phyloP scores from a whole-genome alignment of 2,888 invertebrate genomes.

The Thysanoteuthis rhombus region DNA sequence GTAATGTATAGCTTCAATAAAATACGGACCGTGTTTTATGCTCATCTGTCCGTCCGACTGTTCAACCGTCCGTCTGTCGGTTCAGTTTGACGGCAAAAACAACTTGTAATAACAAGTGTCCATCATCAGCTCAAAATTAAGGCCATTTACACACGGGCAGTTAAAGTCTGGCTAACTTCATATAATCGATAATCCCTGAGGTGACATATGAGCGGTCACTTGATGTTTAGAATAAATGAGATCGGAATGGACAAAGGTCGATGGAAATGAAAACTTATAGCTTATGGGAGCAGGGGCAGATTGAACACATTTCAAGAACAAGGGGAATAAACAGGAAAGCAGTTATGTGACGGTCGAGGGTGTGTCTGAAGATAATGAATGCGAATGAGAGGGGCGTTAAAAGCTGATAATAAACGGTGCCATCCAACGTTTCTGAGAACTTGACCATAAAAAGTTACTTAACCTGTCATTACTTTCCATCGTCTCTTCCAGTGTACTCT shows the following conservation, averaged over 20 bases:
- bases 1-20: too few species aligned
- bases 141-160: not conserved
- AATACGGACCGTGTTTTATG: too few species aligned
- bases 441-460: too few species aligned
- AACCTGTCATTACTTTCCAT: too few species aligned
- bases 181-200: not conserved
- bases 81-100: not conserved
- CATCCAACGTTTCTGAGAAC: too few species aligned
- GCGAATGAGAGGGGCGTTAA: not conserved
- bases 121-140: not conserved
- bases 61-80: not conserved
- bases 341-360: not conserved
- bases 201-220: not conserved
- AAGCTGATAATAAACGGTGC: too few species aligned
- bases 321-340: not conserved
- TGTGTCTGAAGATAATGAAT: not conserved
- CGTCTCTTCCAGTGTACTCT: too few species aligned
- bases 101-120: not conserved
- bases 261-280: not conserved
- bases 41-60: not conserved
- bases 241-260: not conserved
- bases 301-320: not conserved
- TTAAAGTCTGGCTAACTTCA: not conserved
- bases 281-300: not conserved
- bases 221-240: not conserved